Conservation (phyloP, 1,140 invertebrate species). For the Nasonia vitripennis region DNA sequence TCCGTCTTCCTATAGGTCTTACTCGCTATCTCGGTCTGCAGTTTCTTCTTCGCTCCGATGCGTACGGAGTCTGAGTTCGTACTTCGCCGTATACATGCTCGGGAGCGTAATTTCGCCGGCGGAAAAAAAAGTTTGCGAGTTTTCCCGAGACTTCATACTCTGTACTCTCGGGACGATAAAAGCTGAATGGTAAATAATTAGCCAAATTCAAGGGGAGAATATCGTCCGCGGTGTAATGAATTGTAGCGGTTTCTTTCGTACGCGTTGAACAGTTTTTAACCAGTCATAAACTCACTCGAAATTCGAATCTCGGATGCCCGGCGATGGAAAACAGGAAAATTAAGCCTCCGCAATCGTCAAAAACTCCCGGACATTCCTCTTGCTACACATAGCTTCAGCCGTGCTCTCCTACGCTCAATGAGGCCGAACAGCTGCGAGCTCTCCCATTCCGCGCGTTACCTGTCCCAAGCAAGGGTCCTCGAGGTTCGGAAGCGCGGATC, state of each 20-base stretch:
- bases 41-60: not conserved
- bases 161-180: not conserved
- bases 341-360: no score
- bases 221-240: no score
- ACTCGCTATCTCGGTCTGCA: not conserved
- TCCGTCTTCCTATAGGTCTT: not conserved
- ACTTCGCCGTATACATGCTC: not conserved
- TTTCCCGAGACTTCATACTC: not conserved
- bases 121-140: not conserved
- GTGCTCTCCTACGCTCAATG: not conserved
- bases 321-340: no score
- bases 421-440: not conserved
- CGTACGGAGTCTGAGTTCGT: not conserved
- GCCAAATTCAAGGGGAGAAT: not conserved
- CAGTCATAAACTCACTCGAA: no score
- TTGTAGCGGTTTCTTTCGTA: no score
- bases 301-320: no score
- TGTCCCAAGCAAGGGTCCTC: not conserved
- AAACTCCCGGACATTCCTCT: no score
- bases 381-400: not conserved
- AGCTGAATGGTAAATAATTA: slow-evolving; percentile 25
- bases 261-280: no score
- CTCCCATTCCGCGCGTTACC: slow-evolving; percentile 8
- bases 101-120: not conserved
- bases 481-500: not conserved